A percentile compares a stretch with the other conserved stretches of the same genome.
Evolutionary conservation across 2,888 invertebrate species (phyloP).

Genomic region (Cosmorhoe ocellata): DNA sequence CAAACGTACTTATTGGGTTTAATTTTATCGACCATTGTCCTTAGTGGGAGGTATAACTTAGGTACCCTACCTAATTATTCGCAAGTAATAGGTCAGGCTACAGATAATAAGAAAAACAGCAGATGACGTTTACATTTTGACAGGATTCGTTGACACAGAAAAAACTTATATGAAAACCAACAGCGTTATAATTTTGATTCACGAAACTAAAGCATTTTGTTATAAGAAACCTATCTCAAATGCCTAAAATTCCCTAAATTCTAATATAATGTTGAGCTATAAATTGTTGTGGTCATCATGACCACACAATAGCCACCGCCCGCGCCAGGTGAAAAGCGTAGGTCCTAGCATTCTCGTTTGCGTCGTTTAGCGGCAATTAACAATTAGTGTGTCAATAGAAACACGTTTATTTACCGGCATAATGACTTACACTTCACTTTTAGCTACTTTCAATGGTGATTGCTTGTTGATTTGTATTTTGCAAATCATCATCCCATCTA

Average conservation of each 20-base stretch:
- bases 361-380: slow-evolving; percentile 49
- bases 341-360: slow-evolving; percentile 17
- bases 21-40: slow-evolving; percentile 11
- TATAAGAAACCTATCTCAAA: too few species aligned
- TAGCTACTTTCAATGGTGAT: slow-evolving; percentile 13
- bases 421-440: slow-evolving; percentile 30
- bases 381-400: slow-evolving; percentile 69
- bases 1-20: slow-evolving; percentile 7
- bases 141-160: too few species aligned
- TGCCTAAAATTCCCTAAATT: too few species aligned
- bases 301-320: neutral
- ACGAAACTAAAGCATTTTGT: too few species aligned
- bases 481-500: neutral
- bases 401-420: slow-evolving; percentile 42
- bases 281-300: slow-evolving; percentile 14
- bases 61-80: neutral
- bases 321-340: slow-evolving; percentile 17
- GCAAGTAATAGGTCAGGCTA: too few species aligned
- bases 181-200: too few species aligned
- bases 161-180: too few species aligned
- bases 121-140: too few species aligned
- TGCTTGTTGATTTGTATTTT: neutral
- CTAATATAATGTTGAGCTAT: neutral
- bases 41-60: too few species aligned
- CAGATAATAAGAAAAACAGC: too few species aligned